Percentiles rank a stretch among this genome's conserved stretches.
Conservation (phyloP, 2,113 vertebrate genomes). For the Phocoena phocoena region DNA sequence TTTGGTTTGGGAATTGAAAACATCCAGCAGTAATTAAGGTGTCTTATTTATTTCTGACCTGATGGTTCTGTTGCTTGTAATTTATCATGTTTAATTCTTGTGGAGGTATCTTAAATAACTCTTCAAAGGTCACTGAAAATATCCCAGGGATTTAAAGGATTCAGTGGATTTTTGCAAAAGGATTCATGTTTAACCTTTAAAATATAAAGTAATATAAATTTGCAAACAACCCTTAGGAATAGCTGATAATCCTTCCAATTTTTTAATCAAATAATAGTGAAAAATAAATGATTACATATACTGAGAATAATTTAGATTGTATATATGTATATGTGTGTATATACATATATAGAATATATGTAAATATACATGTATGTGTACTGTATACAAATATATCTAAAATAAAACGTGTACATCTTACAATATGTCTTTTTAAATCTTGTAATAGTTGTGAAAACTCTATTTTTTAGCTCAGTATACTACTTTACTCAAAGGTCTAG, state of each 20-base stretch:
- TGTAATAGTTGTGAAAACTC: neutral
- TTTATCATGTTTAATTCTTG: neutral
- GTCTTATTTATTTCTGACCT: neutral
- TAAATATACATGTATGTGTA: neutral
- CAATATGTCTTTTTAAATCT: neutral
- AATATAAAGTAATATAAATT: neutral
- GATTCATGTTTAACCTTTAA: constrained; percentile 33
- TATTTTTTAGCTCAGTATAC: neutral
- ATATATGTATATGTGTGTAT: accelerated
- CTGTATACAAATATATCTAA: neutral
- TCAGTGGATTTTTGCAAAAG: neutral
- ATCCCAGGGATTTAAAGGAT: constrained; percentile 1
- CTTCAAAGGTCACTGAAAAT: constrained; percentile 5
- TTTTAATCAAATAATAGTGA: neutral
- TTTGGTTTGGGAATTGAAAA: neutral
- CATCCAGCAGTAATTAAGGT: neutral
- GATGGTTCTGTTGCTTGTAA: neutral
- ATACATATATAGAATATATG: neutral
- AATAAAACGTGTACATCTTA: neutral
- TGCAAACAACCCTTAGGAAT: neutral
- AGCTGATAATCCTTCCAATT: neutral
- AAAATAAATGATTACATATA: neutral
- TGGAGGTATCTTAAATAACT: neutral
- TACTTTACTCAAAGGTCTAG: neutral
- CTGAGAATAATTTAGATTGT: neutral